Conservation (phyloP, 2,113 vertebrate genomes). For the Amblyopsis rosae region DNA sequence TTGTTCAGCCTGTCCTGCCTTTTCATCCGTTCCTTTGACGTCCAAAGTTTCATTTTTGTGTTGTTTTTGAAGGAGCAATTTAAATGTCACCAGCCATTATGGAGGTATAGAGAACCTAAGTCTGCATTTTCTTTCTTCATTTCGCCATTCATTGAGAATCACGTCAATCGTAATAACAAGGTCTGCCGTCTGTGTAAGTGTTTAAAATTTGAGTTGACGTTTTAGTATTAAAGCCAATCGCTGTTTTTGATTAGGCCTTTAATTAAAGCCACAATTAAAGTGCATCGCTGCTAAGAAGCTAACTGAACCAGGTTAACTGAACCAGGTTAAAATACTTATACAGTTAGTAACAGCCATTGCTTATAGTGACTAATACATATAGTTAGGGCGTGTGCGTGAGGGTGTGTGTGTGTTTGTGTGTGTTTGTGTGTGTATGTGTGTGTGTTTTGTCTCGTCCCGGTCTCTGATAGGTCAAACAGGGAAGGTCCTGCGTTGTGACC, state of each 20-base stretch:
- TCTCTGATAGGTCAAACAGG: conserved; percentile 46
- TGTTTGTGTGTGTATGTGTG: conserved; percentile 12
- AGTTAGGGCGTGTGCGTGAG: neutral
- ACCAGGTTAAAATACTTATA: too few relatives aligned
- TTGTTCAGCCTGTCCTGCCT: conserved; percentile 43
- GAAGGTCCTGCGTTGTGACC: conserved; percentile 46
- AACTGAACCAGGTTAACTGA: too few relatives aligned
- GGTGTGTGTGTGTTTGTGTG: conserved; percentile 7
- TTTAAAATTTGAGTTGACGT: too few relatives aligned
- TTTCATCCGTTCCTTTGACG: conserved; percentile 58
- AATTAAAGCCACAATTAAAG: too few relatives aligned
- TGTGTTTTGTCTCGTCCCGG: conserved; percentile 7
- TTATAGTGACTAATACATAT: neutral
- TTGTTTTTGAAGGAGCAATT: conserved; percentile 8
- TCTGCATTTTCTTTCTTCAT: too few relatives aligned
- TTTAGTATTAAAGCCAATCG: too few relatives aligned
- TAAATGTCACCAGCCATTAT: conserved; percentile 1
- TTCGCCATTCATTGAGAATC: too few relatives aligned
- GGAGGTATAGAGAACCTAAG: too few relatives aligned
- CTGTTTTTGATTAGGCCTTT: too few relatives aligned
- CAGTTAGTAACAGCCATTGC: neutral
- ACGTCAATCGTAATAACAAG: too few relatives aligned
- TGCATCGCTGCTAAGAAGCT: too few relatives aligned
- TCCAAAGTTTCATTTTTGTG: conserved; percentile 30
- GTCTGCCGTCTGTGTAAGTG: too few relatives aligned